These are phyloP conservation scores for Bradypus variegatus DNA, from an alignment of 2,797 vertebrate genomes.

Conservation along the genomic window DNA sequence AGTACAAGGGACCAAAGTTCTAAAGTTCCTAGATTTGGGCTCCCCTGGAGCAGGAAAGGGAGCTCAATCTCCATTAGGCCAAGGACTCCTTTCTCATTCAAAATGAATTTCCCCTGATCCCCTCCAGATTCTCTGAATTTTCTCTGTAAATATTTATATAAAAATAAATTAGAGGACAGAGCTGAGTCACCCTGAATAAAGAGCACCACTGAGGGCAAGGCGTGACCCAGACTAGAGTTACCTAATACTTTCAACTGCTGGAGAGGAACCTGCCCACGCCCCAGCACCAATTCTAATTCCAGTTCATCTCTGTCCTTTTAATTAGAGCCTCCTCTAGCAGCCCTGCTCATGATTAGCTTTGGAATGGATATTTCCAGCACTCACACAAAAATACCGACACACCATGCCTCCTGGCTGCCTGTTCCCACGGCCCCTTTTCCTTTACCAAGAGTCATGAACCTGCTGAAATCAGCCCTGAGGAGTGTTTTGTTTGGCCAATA, in stretches of 20 bases:
- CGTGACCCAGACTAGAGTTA: neutral
- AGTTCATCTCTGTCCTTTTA: neutral
- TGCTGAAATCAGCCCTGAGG: neutral
- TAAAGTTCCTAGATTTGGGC: neutral
- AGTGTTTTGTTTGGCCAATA: neutral
- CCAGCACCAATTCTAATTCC: neutral
- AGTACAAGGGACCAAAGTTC: neutral
- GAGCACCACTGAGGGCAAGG: neutral
- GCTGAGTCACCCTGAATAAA: slow-evolving; percentile 44
- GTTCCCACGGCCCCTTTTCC: neutral
- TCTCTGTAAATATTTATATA: slow-evolving; percentile 63
- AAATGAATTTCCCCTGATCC: neutral
- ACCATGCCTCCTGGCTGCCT: neutral
- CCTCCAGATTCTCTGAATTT: slow-evolving; percentile 12
- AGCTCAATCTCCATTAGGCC: neutral
- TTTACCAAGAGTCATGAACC: neutral
- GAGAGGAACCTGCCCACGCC: neutral
- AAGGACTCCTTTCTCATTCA: neutral
- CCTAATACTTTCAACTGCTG: neutral
- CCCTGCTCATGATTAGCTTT: neutral
- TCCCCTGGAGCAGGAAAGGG: neutral
- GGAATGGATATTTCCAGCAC: neutral
- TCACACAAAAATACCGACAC: neutral
- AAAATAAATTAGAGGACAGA: slow-evolving; percentile 56
- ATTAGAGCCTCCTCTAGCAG: neutral